A percentile compares a stretch with the other conserved stretches of the same genome.
These are phyloP conservation scores for Crocuta crocuta DNA, from an alignment of 2,113 vertebrate species.

Conservation along the genomic window DNA sequence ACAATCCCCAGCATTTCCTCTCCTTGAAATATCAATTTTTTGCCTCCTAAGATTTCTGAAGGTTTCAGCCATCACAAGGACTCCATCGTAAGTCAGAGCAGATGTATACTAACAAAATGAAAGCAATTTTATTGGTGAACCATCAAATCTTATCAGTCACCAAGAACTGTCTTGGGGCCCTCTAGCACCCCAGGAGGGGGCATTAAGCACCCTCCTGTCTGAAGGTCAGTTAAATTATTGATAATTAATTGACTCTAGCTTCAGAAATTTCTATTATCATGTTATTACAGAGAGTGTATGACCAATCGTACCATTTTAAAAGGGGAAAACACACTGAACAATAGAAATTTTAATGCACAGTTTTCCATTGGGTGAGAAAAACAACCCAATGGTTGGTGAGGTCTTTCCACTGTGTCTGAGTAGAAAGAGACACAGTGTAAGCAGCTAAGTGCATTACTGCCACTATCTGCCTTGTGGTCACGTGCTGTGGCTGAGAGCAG, in stretches of 20 bases:
- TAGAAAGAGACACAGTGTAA: background rate
- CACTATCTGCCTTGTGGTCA: background rate
- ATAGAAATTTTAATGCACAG: background rate
- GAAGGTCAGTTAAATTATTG: background rate
- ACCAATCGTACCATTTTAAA: background rate
- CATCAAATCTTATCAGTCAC: background rate
- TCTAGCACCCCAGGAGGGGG: background rate
- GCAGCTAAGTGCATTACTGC: background rate
- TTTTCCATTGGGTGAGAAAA: background rate
- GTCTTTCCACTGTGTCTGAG: background rate
- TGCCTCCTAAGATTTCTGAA: constrained; percentile 97
- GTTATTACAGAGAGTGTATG: background rate
- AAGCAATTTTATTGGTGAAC: background rate
- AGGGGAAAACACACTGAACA: constrained; percentile 10
- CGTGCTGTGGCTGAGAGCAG: background rate
- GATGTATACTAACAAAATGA: constrained; percentile 93
- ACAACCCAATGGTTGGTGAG: background rate
- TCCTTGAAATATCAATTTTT: constrained; percentile 98
- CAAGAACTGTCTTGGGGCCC: background rate
- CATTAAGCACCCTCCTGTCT: background rate
- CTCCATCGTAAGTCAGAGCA: constrained; percentile 97
- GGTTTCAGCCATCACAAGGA: constrained; percentile 99
- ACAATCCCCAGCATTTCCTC: constrained; percentile 99
- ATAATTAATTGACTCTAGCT: background rate
- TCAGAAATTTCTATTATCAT: background rate